A percentile compares a stretch with the other conserved stretches of the same genome.
Conservation (phyloP, 2,113 vertebrate species). For the Micronycteris hirsuta region DNA sequence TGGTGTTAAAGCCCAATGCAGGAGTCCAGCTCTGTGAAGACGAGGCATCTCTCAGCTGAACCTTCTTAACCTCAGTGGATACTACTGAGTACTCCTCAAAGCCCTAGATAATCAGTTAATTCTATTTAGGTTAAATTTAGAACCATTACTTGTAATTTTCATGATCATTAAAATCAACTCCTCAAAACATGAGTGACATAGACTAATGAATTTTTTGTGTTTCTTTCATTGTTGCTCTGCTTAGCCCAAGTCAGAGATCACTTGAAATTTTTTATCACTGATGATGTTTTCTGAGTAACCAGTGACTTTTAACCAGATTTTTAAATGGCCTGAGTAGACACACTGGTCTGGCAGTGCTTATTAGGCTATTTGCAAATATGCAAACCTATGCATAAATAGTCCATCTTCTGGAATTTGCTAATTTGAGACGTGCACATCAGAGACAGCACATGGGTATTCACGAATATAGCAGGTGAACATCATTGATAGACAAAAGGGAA, state of each 20-base stretch:
- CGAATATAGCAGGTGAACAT: background rate
- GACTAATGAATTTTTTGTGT: no score
- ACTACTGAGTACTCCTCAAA: background rate
- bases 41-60: background rate
- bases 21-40: background rate
- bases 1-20: background rate
- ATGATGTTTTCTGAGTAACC: background rate
- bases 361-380: background rate
- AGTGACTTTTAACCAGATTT: background rate
- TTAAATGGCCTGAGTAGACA: background rate
- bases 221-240: background rate
- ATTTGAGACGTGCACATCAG: background rate
- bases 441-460: background rate
- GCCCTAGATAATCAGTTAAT: background rate
- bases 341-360: background rate
- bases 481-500: background rate
- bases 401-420: background rate
- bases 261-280: background rate
- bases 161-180: background rate
- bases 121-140: background rate
- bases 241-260: background rate
- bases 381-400: rapidly evolving
- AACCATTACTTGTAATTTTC: background rate
- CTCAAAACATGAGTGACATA: background rate
- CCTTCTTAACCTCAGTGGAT: background rate